These are phyloP conservation scores for Entosphenus tridentatus DNA, from an alignment of 2,113 vertebrate species.

Conservation along the genomic window DNA sequence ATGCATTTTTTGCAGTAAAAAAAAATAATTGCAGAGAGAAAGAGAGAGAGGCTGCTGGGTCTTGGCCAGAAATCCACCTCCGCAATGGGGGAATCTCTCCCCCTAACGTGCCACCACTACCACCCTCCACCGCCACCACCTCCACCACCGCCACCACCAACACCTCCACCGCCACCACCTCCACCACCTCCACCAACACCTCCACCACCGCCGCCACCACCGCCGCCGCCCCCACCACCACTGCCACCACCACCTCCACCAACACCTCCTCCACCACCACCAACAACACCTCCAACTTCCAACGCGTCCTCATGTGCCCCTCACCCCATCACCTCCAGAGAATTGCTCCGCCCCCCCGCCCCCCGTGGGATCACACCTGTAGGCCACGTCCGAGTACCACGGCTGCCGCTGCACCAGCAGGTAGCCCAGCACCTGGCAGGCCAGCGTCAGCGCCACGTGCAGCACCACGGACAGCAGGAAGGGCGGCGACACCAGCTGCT, in stretches of 20 bases:
- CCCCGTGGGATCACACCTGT: conserved; percentile 15
- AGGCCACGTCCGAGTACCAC: conserved; percentile 23
- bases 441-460: conserved; percentile 31
- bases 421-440: conserved; percentile 27
- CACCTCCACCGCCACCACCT: not conserved
- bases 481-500: conserved; percentile 28
- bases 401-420: conserved; percentile 28
- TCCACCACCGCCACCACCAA: too few relatives aligned
- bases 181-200: not conserved
- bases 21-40: too few relatives aligned
- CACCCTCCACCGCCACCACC: too few relatives aligned
- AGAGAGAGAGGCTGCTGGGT: too few relatives aligned
- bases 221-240: not conserved
- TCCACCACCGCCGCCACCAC: too few relatives aligned
- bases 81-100: too few relatives aligned
- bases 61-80: too few relatives aligned
- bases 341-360: not conserved
- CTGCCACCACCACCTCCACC: not conserved
- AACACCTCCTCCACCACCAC: not conserved
- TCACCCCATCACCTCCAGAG: not conserved
- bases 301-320: not conserved
- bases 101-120: too few relatives aligned
- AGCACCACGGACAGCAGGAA: conserved; percentile 31
- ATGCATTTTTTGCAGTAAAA: too few relatives aligned
- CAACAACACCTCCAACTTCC: not conserved